A percentile compares a stretch with the other conserved stretches of the same genome.
Evolutionary conservation across 2,797 vertebrate genomes (phyloP).

Genomic region (Limnodromus scolopaceus): DNA sequence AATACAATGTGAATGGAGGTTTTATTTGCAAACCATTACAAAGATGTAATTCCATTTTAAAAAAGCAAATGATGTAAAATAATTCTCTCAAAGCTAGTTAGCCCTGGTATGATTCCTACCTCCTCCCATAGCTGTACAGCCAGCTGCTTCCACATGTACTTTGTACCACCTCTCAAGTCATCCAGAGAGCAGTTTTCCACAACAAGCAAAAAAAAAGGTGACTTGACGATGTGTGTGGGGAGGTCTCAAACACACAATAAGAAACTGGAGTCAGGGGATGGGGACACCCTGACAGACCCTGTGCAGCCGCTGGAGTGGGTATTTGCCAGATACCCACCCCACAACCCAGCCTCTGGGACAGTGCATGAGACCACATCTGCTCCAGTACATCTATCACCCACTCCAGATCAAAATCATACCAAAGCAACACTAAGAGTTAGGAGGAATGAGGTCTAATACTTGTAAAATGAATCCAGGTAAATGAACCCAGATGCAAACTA

Average conservation of each 20-base stretch:
- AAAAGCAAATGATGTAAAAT: neutral
- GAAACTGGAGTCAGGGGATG: neutral
- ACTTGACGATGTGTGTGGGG: neutral
- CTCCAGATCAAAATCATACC: neutral
- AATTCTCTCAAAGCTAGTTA: neutral
- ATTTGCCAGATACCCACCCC: neutral
- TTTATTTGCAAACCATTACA: constrained; percentile 22
- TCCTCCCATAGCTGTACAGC: neutral
- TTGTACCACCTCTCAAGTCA: neutral
- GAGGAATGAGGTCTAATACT: neutral
- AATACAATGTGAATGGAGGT: neutral
- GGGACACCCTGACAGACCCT: neutral
- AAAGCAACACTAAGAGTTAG: neutral
- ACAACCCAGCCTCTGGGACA: neutral
- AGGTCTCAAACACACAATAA: neutral
- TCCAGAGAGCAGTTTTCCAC: neutral
- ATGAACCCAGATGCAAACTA: neutral
- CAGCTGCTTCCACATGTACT: neutral
- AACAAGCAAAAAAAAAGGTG: neutral
- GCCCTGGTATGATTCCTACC: neutral
- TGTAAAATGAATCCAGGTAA: neutral
- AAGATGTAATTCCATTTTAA: constrained; percentile 3
- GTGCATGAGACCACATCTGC: neutral
- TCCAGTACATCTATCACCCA: neutral
- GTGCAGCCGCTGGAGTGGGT: rapidly evolving